A percentile compares a stretch with the other conserved stretches of the same genome.
phyloP scores from a whole-genome alignment of 2,797 vertebrate genomes.

The Tapirus indicus region DNA sequence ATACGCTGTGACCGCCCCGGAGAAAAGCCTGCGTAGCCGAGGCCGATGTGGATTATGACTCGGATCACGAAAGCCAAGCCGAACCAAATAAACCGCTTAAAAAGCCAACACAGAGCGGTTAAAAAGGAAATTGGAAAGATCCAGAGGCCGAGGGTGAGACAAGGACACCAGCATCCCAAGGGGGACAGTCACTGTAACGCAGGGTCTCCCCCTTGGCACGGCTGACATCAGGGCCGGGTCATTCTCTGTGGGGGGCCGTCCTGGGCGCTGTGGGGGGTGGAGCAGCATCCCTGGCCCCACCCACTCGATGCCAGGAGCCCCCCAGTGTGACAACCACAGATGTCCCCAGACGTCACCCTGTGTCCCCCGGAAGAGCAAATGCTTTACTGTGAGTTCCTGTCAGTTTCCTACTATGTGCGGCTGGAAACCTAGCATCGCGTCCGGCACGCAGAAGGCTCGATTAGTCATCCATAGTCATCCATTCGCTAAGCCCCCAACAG shows the following conservation, averaged over 20 bases:
- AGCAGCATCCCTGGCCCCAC: neutral
- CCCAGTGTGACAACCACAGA: neutral
- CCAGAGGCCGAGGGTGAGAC: neutral
- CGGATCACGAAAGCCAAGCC: neutral
- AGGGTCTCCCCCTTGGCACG: accelerated
- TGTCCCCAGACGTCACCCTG: neutral
- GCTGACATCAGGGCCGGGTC: too few relatives aligned
- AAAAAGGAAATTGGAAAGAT: neutral
- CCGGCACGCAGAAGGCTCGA: too few relatives aligned
- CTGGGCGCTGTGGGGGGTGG: too few relatives aligned
- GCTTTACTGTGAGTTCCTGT: too few relatives aligned
- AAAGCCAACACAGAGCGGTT: neutral
- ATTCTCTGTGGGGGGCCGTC: neutral
- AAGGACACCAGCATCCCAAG: neutral
- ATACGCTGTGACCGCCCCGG: neutral
- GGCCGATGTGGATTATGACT: neutral
- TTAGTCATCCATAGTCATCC: accelerated
- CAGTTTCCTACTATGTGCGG: too few relatives aligned
- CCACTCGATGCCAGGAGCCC: neutral
- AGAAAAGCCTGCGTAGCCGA: neutral
- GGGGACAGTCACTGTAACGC: accelerated
- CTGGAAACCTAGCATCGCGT: neutral
- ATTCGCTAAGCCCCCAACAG: neutral
- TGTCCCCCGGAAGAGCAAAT: neutral
- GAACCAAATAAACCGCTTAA: neutral